Evolutionary conservation across 1,140 invertebrate species (phyloP).

Genomic region (Dendrolimus kikuchii): DNA sequence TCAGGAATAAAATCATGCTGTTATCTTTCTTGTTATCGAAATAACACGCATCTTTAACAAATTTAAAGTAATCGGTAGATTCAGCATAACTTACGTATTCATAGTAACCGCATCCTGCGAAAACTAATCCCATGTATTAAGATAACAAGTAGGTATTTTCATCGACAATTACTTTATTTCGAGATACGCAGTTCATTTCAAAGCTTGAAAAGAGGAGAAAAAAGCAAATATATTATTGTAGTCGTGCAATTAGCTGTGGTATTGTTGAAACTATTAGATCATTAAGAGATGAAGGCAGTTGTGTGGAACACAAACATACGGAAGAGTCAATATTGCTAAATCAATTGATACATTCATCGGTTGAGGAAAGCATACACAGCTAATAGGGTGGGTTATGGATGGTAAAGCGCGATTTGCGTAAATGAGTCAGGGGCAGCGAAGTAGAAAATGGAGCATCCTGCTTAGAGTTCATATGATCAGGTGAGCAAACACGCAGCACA

Average conservation of each 20-base stretch:
- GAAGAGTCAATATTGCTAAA: slow-evolving; percentile 1
- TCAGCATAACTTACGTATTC: too few relatives aligned
- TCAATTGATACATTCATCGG: slow-evolving; percentile 10
- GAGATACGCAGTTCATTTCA: too few relatives aligned
- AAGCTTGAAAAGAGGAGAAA: too few relatives aligned
- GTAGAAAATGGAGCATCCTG: slow-evolving; percentile 60
- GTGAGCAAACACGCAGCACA: slow-evolving; percentile 55
- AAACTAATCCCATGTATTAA: too few relatives aligned
- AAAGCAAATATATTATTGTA: not conserved
- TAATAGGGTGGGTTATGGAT: slow-evolving; percentile 49
- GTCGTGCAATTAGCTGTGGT: not conserved
- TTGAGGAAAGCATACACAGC: slow-evolving; percentile 37
- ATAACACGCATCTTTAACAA: too few relatives aligned
- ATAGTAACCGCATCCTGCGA: too few relatives aligned
- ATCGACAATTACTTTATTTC: too few relatives aligned
- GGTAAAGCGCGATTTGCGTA: slow-evolving; percentile 57
- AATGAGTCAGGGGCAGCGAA: slow-evolving; percentile 48
- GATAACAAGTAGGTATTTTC: too few relatives aligned
- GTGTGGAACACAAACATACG: not conserved
- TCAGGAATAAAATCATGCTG: too few relatives aligned
- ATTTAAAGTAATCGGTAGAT: too few relatives aligned
- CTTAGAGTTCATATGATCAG: slow-evolving; percentile 66
- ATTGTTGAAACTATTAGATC: not conserved
- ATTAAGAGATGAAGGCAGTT: not conserved
- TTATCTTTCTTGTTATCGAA: too few relatives aligned